phyloP scores from a whole-genome alignment of 2,113 vertebrate species.

The Tachysurus vachellii region DNA sequence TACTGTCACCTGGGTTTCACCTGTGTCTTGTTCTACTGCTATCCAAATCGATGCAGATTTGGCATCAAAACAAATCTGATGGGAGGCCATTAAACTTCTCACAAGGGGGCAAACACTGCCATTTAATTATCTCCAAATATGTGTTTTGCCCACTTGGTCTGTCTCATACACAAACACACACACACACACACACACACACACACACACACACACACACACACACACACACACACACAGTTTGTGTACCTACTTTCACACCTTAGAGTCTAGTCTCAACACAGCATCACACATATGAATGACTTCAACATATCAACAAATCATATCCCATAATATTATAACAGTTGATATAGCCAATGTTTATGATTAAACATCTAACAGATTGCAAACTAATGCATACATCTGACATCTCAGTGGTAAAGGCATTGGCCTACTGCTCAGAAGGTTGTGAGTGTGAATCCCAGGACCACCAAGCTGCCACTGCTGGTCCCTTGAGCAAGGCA shows the following conservation, averaged over 20 bases:
- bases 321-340: not conserved
- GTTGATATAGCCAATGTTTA: not conserved
- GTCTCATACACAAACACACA: not conserved
- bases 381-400: not conserved
- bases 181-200: not conserved
- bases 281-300: not conserved
- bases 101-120: slow-evolving; percentile 6
- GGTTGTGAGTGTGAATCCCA: no score
- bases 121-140: slow-evolving; percentile 27
- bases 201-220: not conserved
- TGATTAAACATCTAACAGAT: not conserved
- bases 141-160: not conserved
- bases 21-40: slow-evolving; percentile 5
- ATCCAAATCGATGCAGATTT: slow-evolving; percentile 13
- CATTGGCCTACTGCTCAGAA: no score
- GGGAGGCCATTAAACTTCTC: slow-evolving; percentile 1
- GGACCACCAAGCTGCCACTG: no score
- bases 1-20: slow-evolving; percentile 2
- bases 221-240: not conserved
- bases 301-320: not conserved
- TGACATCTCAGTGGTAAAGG: no score
- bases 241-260: not conserved
- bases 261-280: not conserved
- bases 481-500: no score
- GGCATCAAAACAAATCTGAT: slow-evolving; percentile 6